phyloP scores from a whole-genome alignment of 1,140 invertebrate genomes.

The Arctopsyche grandis region DNA sequence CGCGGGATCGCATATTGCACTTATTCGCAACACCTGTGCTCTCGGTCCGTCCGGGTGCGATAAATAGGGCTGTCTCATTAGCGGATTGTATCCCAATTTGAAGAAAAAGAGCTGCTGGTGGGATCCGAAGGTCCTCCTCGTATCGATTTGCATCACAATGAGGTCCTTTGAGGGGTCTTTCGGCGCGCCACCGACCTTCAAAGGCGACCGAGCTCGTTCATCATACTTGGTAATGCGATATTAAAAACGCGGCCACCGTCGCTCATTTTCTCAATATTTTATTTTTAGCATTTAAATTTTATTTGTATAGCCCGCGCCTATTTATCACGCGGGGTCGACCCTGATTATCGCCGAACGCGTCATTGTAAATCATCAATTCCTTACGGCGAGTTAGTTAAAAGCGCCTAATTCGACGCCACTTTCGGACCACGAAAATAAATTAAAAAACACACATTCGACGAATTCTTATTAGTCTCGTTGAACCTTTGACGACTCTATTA shows the following conservation, averaged over 20 bases:
- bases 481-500: no score
- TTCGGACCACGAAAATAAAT: neutral
- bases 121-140: neutral
- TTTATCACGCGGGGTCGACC: neutral
- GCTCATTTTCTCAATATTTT: neutral
- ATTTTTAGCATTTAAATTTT: neutral
- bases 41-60: neutral
- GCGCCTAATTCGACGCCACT: neutral
- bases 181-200: neutral
- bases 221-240: slow-evolving; percentile 24
- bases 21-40: neutral
- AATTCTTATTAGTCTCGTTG: no score
- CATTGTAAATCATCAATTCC: neutral
- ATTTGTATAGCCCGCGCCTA: neutral
- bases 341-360: neutral
- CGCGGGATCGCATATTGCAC: no score
- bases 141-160: slow-evolving; percentile 45
- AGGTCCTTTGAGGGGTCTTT: neutral
- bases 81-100: slow-evolving; percentile 22
- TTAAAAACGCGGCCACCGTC: neutral
- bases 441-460: neutral
- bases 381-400: neutral
- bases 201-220: slow-evolving; percentile 22
- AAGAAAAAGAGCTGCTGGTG: neutral
- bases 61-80: slow-evolving; percentile 53